A percentile compares a stretch with the other conserved stretches of the same genome.
These are phyloP conservation scores for Danaus chrysippus DNA, from an alignment of 2,888 invertebrate genomes.

Conservation along the genomic window DNA sequence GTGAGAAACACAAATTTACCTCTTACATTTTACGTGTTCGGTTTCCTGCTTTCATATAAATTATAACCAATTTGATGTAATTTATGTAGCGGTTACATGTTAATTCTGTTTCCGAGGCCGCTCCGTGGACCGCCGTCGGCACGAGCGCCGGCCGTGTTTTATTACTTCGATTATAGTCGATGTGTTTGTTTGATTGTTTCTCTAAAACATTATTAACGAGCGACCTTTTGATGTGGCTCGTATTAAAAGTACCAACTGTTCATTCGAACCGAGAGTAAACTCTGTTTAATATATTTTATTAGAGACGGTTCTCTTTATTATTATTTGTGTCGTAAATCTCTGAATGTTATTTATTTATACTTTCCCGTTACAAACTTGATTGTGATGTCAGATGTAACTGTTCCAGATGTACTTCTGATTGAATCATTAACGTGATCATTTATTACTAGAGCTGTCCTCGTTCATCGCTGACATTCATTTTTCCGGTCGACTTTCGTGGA, in stretches of 20 bases:
- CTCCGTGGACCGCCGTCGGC: too few relatives aligned
- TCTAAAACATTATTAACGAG: too few relatives aligned
- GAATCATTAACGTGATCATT: too few relatives aligned
- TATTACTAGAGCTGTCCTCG: too few relatives aligned
- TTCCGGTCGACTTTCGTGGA: too few relatives aligned
- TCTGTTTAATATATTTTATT: background rate
- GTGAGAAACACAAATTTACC: constrained; percentile 22
- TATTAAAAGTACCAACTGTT: background rate
- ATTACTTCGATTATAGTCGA: too few relatives aligned
- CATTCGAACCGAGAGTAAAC: background rate
- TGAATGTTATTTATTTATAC: background rate
- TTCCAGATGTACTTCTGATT: background rate
- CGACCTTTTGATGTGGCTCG: too few relatives aligned
- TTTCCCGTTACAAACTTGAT: background rate
- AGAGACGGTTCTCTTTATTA: background rate
- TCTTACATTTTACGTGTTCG: constrained; percentile 16
- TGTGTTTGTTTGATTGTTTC: too few relatives aligned
- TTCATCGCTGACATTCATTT: too few relatives aligned
- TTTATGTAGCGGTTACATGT: background rate
- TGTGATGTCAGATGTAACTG: background rate
- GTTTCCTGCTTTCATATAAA: constrained; percentile 23
- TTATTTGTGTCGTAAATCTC: constrained; percentile 1
- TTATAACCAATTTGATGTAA: constrained; percentile 7
- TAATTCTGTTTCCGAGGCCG: too few relatives aligned
- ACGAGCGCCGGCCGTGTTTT: too few relatives aligned